Conservation (phyloP, 2,888 invertebrate genomes). For the Lampropteryx suffumata region DNA sequence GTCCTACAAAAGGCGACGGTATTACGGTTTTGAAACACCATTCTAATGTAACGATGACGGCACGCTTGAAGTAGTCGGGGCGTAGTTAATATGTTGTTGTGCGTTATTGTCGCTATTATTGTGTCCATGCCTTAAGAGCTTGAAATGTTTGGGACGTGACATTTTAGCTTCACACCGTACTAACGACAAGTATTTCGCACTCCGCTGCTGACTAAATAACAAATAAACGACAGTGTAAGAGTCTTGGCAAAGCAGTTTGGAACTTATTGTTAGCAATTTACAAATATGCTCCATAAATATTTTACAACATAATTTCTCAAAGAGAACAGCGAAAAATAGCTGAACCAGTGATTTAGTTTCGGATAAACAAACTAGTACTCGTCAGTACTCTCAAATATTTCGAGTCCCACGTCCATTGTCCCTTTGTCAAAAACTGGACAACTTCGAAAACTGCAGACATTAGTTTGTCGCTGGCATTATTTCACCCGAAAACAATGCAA, state of each 20-base stretch:
- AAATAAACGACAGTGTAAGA: conserved; percentile 4
- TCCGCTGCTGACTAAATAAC: conserved; percentile 26
- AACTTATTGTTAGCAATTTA: background rate
- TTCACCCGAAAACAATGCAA: background rate
- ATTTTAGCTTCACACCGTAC: conserved; percentile 56
- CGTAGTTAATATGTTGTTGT: background rate
- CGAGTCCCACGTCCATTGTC: background rate
- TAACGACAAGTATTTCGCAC: conserved; percentile 51
- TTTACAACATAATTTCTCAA: too few relatives aligned
- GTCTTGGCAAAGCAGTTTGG: background rate
- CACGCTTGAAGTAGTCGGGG: too few relatives aligned
- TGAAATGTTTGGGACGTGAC: conserved; percentile 64
- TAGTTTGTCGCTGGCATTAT: background rate
- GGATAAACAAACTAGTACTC: too few relatives aligned
- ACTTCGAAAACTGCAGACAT: conserved; percentile 4
- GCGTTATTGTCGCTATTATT: background rate
- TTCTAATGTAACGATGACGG: too few relatives aligned
- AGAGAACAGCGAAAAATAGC: too few relatives aligned
- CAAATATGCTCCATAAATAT: too few relatives aligned
- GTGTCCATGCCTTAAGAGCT: conserved; percentile 34
- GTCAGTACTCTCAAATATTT: background rate
- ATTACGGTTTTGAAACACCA: background rate
- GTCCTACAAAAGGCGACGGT: background rate
- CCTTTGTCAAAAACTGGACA: conserved; percentile 6
- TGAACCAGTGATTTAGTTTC: too few relatives aligned